A percentile compares a stretch with the other conserved stretches of the same genome.
These are phyloP conservation scores for Poeciliopsis presidionis DNA, from an alignment of 2,797 vertebrate genomes.

Conservation along the genomic window DNA sequence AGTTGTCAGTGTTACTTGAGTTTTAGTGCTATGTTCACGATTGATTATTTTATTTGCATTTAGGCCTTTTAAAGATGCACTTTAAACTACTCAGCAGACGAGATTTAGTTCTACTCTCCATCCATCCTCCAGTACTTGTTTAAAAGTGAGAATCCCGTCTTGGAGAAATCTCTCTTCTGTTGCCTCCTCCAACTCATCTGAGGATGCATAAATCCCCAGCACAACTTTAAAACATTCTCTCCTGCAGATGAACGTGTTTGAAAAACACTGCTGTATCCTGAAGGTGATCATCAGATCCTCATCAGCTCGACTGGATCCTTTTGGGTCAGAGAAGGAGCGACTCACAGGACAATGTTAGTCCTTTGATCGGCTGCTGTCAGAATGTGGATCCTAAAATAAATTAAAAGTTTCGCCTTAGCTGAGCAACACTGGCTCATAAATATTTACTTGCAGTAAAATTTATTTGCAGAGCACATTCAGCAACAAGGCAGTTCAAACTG, in stretches of 20 bases:
- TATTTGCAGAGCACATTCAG: no score
- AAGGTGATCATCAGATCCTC: not conserved
- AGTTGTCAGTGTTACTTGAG: not conserved
- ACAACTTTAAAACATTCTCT: not conserved
- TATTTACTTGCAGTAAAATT: no score
- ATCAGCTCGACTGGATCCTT: not conserved
- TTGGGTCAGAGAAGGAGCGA: not conserved
- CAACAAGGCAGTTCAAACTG: not conserved
- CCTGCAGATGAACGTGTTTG: not conserved
- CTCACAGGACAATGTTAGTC: not conserved
- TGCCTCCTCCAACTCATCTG: not conserved
- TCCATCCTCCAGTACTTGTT: not conserved
- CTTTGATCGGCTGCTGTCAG: not conserved
- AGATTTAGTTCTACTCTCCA: not conserved
- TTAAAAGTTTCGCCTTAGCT: not conserved
- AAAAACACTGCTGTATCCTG: not conserved
- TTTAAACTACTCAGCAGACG: not conserved
- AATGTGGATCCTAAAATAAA: not conserved
- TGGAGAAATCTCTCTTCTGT: not conserved
- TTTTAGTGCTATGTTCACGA: not conserved
- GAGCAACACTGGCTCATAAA: not conserved
- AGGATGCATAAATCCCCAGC: not conserved
- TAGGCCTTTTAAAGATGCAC: not conserved
- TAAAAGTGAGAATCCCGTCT: not conserved
- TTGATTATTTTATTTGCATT: not conserved